A percentile compares a stretch with the other conserved stretches of the same genome.
phyloP scores from a whole-genome alignment of 1,140 invertebrate genomes.

The Meloidogyne exigua region DNA sequence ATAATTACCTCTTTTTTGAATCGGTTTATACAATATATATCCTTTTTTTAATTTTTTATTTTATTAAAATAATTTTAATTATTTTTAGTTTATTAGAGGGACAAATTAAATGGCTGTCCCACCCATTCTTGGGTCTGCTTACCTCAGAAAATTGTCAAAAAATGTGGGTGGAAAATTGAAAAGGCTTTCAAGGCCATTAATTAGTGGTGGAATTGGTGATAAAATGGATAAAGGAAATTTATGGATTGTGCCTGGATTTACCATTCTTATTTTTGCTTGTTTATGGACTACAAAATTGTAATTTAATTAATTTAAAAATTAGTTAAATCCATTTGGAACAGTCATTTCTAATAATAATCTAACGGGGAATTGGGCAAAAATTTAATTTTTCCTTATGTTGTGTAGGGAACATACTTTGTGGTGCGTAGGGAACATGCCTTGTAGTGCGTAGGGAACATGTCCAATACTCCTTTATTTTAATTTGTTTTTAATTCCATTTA shows the following conservation, averaged over 20 bases:
- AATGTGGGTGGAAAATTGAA: constrained; percentile 30
- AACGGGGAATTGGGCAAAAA: background rate
- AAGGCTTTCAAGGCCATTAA: constrained; percentile 26
- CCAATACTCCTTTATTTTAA: no score
- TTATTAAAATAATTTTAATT: background rate
- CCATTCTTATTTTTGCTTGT: constrained; percentile 32
- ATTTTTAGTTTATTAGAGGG: background rate
- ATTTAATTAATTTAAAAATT: background rate
- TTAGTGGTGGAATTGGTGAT: constrained; percentile 39
- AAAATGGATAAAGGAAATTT: constrained; percentile 42
- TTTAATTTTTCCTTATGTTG: no score
- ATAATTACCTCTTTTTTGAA: background rate
- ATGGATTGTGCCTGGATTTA: constrained; percentile 40
- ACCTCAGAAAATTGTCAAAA: constrained; percentile 24
- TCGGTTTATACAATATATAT: no score
- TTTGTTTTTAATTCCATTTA: background rate
- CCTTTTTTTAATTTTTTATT: no score
- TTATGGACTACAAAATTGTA: constrained; percentile 40
- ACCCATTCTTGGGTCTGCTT: constrained; percentile 22
- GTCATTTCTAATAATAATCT: background rate
- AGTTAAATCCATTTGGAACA: background rate
- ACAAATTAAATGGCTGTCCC: background rate
- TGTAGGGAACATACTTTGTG: background rate
- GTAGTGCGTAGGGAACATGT: background rate
- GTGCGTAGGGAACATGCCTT: background rate